Evolutionary conservation across 1,140 invertebrate genomes (phyloP), one percentile per base, ranked within the genome.

Genomic region (Drosophila bifasciata): DNA sequence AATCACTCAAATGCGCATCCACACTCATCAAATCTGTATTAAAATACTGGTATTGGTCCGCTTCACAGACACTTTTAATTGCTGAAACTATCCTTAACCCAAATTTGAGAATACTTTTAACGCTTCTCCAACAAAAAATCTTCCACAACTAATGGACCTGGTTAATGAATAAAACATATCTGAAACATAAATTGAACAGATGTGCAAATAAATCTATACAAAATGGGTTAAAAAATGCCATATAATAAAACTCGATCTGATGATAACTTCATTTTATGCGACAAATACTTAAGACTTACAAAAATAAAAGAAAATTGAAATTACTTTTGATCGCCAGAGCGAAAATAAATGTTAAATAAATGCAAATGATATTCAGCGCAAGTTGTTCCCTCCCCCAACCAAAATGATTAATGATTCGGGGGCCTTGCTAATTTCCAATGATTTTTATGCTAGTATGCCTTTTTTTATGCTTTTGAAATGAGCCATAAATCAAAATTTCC

Each of bases 391-490:
- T 9, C 58, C 19, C 13, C 36, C 5, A 3, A n/a, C n/a, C 8
- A 40, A 58, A 21, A 17, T 70, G 67, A 70, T 70, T 70, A 70
- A 70, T 70, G 66, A 70, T 50, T 40, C 8, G 32, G n/a, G n/a
- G 56, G 32, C 17, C 45, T 39, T 59, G 50, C 41, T 46, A 74
- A 74, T 74, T 57, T 74, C 39, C 45, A 74, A 13, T 25, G 53
- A 51, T 71, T 46, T 51, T 70, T 51, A 70, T 63, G 32, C 25
- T 36, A 36, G 32, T 59, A 57, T 45, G 51, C n/a, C n/a, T n/a
- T n/a, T n/a, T 74, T 74, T 19, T 64, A 64, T 74, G 60, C 69
- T 73, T 36, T 56, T 43, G 32, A 40, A 62, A 72, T 55, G 19
- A 49, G 48, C 44, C 45, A 70, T 73, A 73, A 55, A 63, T 72